Evolutionary conservation across 2,888 invertebrate species (phyloP), one percentile per base, ranked within the genome.

Genomic region (Apodemia zela): DNA sequence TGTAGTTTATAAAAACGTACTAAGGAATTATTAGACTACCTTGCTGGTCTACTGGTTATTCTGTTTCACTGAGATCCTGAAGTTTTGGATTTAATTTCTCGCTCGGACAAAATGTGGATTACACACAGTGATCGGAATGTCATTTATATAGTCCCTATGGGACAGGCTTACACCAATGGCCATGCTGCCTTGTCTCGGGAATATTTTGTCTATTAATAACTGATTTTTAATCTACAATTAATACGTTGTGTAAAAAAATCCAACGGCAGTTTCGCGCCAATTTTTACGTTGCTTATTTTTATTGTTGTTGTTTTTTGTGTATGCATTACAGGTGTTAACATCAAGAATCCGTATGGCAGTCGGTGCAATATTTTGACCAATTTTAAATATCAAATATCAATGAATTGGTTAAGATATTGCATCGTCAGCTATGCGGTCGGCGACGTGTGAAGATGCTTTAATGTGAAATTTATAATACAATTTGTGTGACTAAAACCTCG

Each of bases 371-470:
- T 90, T 87, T 90, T 90, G 82, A 90, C 85, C 89, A 91, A 91
- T 90, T 91, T 90, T 87, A 85, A 80, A 82, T 72, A 68, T 68
- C 57, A 70, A 71, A 72, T 68, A 71, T 69, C 71, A 71, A 66
- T 89, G 90, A 91, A 89, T 91, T 91, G 91, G 91, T 91, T 91
- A 91, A 91, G 90, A 90, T 91, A 91, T 91, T 91, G 91, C 91
- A 91, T 91, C 91, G 89, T 85, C 80, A 74, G 85, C 87, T 87
- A 81, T 81, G 66, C 74, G 89, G 87, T 82, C 71, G 42, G 74
- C 89, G 67, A 21, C 86, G 82, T 49, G 76, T 59, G 77, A 75
- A 63, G 65, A 60, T 62, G 61, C 60, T 60, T 67, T 67, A 66
- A 63, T 66, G 68, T 63, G 45, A 45, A 45, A n/a, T 69, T 64